Conservation (phyloP, 2,797 vertebrate species). For the Phoeniculus purpureus region DNA sequence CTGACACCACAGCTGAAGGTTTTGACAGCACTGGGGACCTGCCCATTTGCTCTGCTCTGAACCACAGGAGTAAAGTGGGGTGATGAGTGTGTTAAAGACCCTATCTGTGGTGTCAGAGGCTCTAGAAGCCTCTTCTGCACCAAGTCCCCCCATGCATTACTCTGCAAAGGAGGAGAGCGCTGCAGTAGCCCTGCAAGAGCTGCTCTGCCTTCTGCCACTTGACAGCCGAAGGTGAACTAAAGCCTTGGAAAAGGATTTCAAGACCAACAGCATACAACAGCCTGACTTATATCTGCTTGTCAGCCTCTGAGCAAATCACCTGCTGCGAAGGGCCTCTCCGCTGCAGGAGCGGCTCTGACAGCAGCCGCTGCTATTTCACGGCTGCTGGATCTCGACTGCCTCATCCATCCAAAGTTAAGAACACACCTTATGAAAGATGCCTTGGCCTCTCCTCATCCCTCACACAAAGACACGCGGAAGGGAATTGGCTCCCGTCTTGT, state of each 20-base stretch:
- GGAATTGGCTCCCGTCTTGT: neutral
- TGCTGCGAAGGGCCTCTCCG: neutral
- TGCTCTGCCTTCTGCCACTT: accelerated
- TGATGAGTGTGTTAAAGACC: neutral
- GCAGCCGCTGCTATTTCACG: constrained; percentile 14
- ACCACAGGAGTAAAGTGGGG: neutral
- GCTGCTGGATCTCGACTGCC: neutral
- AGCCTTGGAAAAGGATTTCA: neutral
- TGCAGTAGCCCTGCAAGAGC: accelerated
- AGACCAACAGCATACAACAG: neutral
- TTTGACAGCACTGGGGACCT: neutral
- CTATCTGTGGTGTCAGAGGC: accelerated
- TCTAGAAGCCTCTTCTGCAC: neutral
- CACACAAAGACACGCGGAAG: neutral
- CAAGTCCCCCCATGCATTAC: neutral
- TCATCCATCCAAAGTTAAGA: constrained; percentile 5
- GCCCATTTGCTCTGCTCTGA: neutral
- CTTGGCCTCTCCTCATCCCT: neutral
- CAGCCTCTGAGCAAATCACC: neutral
- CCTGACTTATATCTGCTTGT: neutral
- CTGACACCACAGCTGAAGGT: accelerated
- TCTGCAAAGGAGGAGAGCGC: accelerated
- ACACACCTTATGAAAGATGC: neutral
- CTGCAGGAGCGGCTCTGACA: neutral
- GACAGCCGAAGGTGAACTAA: neutral